Evolutionary conservation across 92 coral and sea anemone genomes (phyloP).

Genomic region (Nematostella vectensis): DNA sequence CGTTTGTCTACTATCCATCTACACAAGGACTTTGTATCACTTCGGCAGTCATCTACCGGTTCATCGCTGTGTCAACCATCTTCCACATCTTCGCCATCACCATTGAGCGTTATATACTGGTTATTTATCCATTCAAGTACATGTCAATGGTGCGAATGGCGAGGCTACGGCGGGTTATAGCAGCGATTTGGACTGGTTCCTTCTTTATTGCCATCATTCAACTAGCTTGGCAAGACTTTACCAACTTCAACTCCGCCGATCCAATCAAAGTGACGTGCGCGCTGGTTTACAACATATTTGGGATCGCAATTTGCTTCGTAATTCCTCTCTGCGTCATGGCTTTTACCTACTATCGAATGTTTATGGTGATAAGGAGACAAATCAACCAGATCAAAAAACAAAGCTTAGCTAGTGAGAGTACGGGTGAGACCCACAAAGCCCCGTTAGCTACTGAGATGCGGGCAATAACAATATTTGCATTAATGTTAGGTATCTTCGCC

Average conservation of each 20-base stretch:
- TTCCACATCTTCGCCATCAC: constrained; percentile 83
- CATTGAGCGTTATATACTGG: constrained; percentile 74
- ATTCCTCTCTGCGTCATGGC: constrained; percentile 65
- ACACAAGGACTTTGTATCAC: constrained; percentile 53
- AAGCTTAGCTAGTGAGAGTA: constrained; percentile 36
- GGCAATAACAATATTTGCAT: constrained; percentile 79
- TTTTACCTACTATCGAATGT: constrained; percentile 73
- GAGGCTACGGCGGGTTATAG: constrained; percentile 47
- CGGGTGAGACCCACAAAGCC: constrained; percentile 12
- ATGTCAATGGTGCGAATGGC: constrained; percentile 63
- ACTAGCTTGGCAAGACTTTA: constrained; percentile 67
- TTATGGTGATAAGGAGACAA: constrained; percentile 73
- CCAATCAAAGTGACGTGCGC: constrained; percentile 37
- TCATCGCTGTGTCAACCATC: constrained; percentile 89
- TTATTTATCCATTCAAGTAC: constrained; percentile 73
- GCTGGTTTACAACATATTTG: constrained; percentile 51
- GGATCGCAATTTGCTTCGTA: constrained; percentile 51
- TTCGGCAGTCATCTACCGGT: constrained; percentile 60
- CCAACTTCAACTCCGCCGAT: constrained; percentile 28
- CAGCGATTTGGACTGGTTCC: constrained; percentile 64
- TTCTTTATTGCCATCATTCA: constrained; percentile 66
- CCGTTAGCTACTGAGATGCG: constrained; percentile 69
- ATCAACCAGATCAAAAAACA: constrained; percentile 57
- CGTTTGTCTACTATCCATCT: constrained; percentile 29
- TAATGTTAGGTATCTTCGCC: constrained; percentile 78